phyloP scores from a whole-genome alignment of 2,888 invertebrate genomes.

The Ypsolopha scabrella region DNA sequence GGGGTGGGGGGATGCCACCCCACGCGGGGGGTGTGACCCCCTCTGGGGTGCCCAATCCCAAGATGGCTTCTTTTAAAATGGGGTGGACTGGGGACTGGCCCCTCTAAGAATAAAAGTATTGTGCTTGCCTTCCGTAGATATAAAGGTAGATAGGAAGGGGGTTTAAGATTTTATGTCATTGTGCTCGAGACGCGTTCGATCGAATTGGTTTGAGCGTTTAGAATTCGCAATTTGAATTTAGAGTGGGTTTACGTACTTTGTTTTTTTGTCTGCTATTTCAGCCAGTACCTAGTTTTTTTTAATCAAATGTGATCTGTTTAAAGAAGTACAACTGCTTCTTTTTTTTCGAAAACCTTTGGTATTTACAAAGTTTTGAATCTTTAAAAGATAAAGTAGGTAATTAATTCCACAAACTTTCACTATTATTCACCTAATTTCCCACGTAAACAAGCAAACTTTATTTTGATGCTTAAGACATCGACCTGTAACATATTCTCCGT shows the following conservation, averaged over 20 bases:
- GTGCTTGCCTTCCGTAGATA: conserved; percentile 45
- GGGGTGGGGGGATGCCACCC: conserved; percentile 15
- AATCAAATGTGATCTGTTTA: not conserved
- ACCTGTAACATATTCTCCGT: not conserved
- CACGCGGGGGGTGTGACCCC: conserved; percentile 13
- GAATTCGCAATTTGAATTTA: not conserved
- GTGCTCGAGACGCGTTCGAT: conserved; percentile 9
- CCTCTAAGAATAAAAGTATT: conserved; percentile 64
- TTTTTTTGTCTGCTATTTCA: not conserved
- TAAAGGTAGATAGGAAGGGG: conserved; percentile 33
- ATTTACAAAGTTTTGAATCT: no score
- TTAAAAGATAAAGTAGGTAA: no score
- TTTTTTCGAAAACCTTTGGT: not conserved
- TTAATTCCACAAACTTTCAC: not conserved
- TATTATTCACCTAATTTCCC: not conserved
- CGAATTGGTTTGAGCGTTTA: not conserved
- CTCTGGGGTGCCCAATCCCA: conserved; percentile 47
- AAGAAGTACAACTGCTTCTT: not conserved
- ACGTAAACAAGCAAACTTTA: not conserved
- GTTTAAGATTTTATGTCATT: conserved; percentile 34
- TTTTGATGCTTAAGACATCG: not conserved
- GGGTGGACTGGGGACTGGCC: conserved; percentile 55
- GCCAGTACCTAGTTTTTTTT: not conserved
- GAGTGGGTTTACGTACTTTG: not conserved
- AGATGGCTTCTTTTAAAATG: conserved; percentile 70